These are phyloP conservation scores for Pantherophis guttatus DNA, from an alignment of 2,113 vertebrate species.

Conservation along the genomic window DNA sequence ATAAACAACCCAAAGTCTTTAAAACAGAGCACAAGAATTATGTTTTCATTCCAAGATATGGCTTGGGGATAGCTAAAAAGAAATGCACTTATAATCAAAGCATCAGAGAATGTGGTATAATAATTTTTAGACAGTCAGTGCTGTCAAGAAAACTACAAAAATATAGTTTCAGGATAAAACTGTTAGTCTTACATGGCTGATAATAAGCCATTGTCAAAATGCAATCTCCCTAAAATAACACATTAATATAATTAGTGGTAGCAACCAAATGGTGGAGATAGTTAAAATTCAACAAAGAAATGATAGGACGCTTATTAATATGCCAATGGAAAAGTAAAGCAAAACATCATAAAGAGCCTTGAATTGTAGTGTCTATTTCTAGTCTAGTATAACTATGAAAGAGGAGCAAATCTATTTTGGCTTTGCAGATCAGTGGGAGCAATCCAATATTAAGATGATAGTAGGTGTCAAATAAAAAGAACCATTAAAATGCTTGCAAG, in stretches of 20 bases:
- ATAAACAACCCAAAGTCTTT: neutral
- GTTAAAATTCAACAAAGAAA: slow-evolving; percentile 10
- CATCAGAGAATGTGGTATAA: slow-evolving; percentile 18
- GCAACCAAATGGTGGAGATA: neutral
- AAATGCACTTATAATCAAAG: neutral
- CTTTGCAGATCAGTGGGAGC: neutral
- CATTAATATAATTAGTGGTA: slow-evolving; percentile 24
- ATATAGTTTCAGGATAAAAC: neutral
- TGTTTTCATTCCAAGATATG: neutral
- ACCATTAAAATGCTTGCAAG: neutral
- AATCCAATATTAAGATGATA: neutral
- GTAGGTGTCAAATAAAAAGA: neutral
- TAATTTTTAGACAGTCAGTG: neutral
- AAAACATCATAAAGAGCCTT: neutral
- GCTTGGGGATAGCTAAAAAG: neutral
- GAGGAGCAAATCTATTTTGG: neutral
- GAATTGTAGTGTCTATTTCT: neutral
- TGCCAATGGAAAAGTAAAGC: slow-evolving; percentile 12
- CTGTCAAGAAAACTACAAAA: slow-evolving; percentile 22
- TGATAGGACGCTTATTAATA: neutral
- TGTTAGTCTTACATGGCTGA: slow-evolving; percentile 8
- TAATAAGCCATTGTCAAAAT: slow-evolving; percentile 24
- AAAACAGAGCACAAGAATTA: neutral
- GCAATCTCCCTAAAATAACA: slow-evolving; percentile 25
- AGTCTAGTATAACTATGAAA: neutral